Evolutionary conservation across 2,888 invertebrate genomes (phyloP).

Genomic region (Drosophila flavopinicola): DNA sequence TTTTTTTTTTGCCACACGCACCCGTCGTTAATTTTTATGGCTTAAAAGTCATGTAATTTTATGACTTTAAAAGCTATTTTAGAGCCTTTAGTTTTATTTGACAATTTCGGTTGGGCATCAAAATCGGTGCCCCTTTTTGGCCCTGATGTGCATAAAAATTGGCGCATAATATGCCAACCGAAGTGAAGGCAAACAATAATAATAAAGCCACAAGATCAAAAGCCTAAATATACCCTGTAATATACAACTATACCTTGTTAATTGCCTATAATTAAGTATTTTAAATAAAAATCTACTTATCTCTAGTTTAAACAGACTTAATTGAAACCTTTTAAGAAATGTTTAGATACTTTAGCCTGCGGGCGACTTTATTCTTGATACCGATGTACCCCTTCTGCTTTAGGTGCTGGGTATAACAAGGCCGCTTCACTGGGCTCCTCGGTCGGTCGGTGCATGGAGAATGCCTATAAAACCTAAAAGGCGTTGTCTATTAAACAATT

Average conservation of each 20-base stretch:
- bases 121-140: slow-evolving; percentile 45
- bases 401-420: slow-evolving; percentile 31
- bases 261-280: too few species aligned
- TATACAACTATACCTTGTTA: too few species aligned
- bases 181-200: slow-evolving; percentile 38
- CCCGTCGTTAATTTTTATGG: slow-evolving; percentile 78
- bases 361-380: neutral
- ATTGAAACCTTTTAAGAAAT: neutral
- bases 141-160: slow-evolving; percentile 70
- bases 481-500: slow-evolving; percentile 72
- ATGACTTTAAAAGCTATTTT: slow-evolving; percentile 81
- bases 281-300: too few species aligned
- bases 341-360: neutral
- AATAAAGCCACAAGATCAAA: neutral
- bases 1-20: slow-evolving; percentile 75
- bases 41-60: slow-evolving; percentile 77
- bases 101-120: slow-evolving; percentile 55
- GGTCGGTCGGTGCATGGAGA: slow-evolving; percentile 46
- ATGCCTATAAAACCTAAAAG: slow-evolving; percentile 65
- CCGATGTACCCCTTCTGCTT: neutral
- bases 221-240: neutral
- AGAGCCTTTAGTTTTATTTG: slow-evolving; percentile 80
- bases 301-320: too few species aligned
- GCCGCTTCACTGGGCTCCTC: slow-evolving; percentile 17
- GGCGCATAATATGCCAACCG: slow-evolving; percentile 60